Evolutionary conservation across 2,113 vertebrate genomes (phyloP).

Genomic region (western clawed frog (Xenopus tropicalis)): DNA sequence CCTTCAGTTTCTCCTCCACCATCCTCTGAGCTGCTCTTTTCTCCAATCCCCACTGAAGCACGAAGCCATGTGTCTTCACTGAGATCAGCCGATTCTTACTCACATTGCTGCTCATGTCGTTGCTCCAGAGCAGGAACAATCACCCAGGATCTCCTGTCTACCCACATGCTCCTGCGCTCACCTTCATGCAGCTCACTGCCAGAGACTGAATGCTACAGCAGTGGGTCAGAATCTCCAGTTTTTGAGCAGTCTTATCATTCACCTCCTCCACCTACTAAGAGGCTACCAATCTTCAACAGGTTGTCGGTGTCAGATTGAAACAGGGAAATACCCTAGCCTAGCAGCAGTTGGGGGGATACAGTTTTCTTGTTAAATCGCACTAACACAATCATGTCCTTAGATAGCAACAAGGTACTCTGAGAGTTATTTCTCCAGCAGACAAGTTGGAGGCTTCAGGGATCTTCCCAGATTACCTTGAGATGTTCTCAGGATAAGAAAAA

Average conservation of each 20-base stretch:
- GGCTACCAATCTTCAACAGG: constrained; percentile 82
- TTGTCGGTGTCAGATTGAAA: constrained; percentile 79
- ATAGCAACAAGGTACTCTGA: constrained; percentile 19
- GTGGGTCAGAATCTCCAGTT: constrained; percentile 78
- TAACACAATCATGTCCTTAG: constrained; percentile 8
- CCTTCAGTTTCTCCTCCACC: constrained; percentile 77
- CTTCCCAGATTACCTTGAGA: constrained; percentile 22
- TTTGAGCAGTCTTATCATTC: constrained; percentile 62
- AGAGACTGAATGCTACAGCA: constrained; percentile 82
- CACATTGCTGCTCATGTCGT: constrained; percentile 68
- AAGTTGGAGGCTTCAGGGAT: neutral
- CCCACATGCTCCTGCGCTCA: constrained; percentile 65
- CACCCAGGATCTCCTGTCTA: constrained; percentile 36
- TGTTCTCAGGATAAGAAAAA: constrained; percentile 18
- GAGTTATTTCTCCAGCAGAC: constrained; percentile 3
- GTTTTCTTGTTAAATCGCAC: neutral
- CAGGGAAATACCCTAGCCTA: neutral
- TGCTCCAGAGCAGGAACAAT: constrained; percentile 65
- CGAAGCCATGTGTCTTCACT: constrained; percentile 62
- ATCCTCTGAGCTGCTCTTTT: constrained; percentile 66
- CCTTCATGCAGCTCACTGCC: constrained; percentile 83
- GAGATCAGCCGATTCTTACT: constrained; percentile 25
- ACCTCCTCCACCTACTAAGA: constrained; percentile 53
- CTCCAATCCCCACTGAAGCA: constrained; percentile 61
- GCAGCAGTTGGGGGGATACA: neutral